Percentiles rank a stretch among this genome's conserved stretches.
phyloP scores from a whole-genome alignment of 2,888 invertebrate genomes.

The Aphodius granarius region DNA sequence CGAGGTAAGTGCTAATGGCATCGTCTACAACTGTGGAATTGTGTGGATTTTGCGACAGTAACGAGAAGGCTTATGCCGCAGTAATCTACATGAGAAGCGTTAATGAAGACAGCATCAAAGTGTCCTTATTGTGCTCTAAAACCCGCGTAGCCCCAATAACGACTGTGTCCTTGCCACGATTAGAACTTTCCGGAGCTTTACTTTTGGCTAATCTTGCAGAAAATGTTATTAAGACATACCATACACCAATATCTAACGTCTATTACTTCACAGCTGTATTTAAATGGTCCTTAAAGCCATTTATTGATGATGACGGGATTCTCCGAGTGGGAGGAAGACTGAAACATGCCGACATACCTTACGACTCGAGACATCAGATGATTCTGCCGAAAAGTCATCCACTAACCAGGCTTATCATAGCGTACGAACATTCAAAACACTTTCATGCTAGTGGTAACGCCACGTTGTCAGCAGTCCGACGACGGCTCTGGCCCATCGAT shows the following conservation, averaged over 20 bases:
- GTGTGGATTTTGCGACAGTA: slow-evolving; percentile 37
- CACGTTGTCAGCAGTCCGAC: slow-evolving; percentile 15
- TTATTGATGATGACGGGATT: slow-evolving; percentile 25
- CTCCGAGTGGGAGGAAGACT: slow-evolving; percentile 25
- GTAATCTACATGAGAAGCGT: slow-evolving; percentile 16
- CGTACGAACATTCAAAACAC: slow-evolving; percentile 14
- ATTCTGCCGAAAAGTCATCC: slow-evolving; percentile 19
- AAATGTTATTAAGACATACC: neutral
- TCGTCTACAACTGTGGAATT: slow-evolving; percentile 23
- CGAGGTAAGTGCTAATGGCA: neutral
- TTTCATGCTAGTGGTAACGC: slow-evolving; percentile 23
- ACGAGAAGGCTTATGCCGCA: slow-evolving; percentile 32
- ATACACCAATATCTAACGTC: neutral
- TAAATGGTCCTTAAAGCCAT: slow-evolving; percentile 31
- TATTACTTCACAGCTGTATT: slow-evolving; percentile 16
- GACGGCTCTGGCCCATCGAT: slow-evolving; percentile 21
- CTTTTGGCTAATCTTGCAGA: slow-evolving; percentile 12
- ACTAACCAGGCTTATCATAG: slow-evolving; percentile 20
- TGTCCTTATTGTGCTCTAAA: slow-evolving; percentile 14
- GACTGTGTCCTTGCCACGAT: slow-evolving; percentile 12
- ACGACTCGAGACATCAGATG: slow-evolving; percentile 26
- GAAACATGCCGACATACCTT: slow-evolving; percentile 4
- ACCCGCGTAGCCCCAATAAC: slow-evolving; percentile 9
- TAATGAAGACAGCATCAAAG: neutral
- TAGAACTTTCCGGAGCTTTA: slow-evolving; percentile 21